These are phyloP conservation scores for Latheticus oryzae DNA, from an alignment of 2,888 invertebrate species.

Conservation along the genomic window DNA sequence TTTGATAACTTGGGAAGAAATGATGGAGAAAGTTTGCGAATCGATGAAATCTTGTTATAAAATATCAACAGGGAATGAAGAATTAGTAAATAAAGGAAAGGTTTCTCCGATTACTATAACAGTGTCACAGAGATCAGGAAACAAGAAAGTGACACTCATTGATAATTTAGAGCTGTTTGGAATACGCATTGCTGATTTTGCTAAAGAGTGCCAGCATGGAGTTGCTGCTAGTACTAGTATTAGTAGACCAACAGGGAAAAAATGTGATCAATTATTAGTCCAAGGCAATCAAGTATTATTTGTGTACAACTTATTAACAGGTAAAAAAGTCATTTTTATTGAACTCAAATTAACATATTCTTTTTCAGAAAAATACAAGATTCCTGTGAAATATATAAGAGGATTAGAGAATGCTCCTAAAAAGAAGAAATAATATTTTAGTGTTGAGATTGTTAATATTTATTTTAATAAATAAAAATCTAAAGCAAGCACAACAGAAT, in stretches of 20 bases:
- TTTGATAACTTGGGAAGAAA: slow-evolving; percentile 76
- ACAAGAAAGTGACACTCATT: slow-evolving; percentile 92
- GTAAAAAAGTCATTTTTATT: too few relatives aligned
- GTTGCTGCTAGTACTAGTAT: slow-evolving; percentile 90
- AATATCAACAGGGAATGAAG: slow-evolving; percentile 70
- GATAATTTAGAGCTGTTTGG: slow-evolving; percentile 91
- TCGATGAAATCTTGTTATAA: slow-evolving; percentile 81
- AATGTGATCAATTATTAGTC: slow-evolving; percentile 81
- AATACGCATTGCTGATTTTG: slow-evolving; percentile 81
- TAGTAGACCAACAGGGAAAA: slow-evolving; percentile 78
- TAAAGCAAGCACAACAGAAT: too few relatives aligned
- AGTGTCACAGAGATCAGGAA: slow-evolving; percentile 82
- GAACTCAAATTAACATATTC: slow-evolving; percentile 1
- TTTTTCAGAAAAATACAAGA: slow-evolving; percentile 76
- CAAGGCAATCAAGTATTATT: slow-evolving; percentile 89
- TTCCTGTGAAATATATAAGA: slow-evolving; percentile 80
- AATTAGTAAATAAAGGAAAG: slow-evolving; percentile 73
- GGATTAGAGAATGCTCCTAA: slow-evolving; percentile 83
- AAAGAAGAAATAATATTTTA: slow-evolving; percentile 70
- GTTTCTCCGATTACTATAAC: slow-evolving; percentile 83
- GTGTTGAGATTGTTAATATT: too few relatives aligned
- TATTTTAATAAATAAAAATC: too few relatives aligned
- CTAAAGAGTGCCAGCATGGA: slow-evolving; percentile 83
- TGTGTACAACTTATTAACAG: slow-evolving; percentile 60
- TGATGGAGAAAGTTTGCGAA: slow-evolving; percentile 73